A percentile compares a stretch with the other conserved stretches of the same genome.
Evolutionary conservation across 92 coral and sea anemone genomes (phyloP).

Genomic region (Zoanthus sansibaricus): DNA sequence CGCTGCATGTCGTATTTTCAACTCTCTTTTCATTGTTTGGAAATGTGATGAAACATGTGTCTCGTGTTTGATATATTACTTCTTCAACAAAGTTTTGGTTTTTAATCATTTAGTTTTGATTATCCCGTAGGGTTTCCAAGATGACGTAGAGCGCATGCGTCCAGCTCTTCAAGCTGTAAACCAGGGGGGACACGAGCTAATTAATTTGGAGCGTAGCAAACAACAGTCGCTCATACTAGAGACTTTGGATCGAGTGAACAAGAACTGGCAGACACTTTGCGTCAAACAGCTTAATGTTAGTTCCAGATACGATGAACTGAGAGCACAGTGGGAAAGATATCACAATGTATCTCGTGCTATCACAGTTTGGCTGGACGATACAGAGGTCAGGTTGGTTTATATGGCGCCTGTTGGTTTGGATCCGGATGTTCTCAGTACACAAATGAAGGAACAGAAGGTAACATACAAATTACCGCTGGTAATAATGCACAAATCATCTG

Average conservation of each 20-base stretch:
- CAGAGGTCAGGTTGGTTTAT: slow-evolving; percentile 83
- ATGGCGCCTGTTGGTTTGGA: slow-evolving; percentile 94
- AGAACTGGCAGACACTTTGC: slow-evolving; percentile 95
- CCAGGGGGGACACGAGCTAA: slow-evolving; percentile 96
- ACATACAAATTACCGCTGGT: neutral
- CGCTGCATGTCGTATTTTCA: too few relatives aligned
- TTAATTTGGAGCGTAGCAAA: slow-evolving; percentile 86
- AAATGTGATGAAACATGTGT: too few relatives aligned
- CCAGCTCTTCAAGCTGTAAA: slow-evolving; percentile 94
- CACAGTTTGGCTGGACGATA: slow-evolving; percentile 85
- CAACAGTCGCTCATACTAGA: slow-evolving; percentile 89
- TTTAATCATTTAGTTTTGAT: neutral
- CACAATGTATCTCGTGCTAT: slow-evolving; percentile 80
- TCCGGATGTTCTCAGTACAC: slow-evolving; percentile 90
- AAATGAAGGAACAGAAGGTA: slow-evolving; percentile 95
- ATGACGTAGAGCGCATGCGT: slow-evolving; percentile 92
- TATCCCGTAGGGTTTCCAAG: slow-evolving; percentile 74
- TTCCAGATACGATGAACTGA: slow-evolving; percentile 88
- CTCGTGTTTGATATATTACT: too few relatives aligned
- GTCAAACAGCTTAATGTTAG: slow-evolving; percentile 89
- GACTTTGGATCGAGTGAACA: slow-evolving; percentile 90
- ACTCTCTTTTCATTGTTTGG: too few relatives aligned
- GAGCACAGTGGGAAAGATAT: slow-evolving; percentile 89
- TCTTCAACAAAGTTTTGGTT: neutral
- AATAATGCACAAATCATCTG: neutral